A percentile compares a stretch with the other conserved stretches of the same genome.
Evolutionary conservation across 2,797 vertebrate species (phyloP).

Genomic region (Iguana delicatissima): DNA sequence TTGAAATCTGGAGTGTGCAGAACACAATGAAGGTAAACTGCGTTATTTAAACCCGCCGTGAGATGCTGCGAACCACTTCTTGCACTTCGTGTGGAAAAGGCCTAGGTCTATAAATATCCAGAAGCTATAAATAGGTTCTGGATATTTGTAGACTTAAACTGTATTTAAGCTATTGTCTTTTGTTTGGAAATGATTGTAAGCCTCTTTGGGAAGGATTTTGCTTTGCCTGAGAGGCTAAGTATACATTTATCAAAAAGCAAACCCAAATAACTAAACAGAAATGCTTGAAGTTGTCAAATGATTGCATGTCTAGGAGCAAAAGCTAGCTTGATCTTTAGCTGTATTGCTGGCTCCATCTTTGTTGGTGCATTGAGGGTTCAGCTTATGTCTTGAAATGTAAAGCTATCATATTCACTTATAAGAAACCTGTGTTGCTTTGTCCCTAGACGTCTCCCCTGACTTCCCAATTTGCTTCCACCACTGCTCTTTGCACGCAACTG

Average conservation of each 20-base stretch:
- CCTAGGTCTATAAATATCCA: no score
- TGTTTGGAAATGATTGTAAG: neutral
- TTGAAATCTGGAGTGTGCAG: no score
- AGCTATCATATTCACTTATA: neutral
- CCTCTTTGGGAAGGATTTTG: neutral
- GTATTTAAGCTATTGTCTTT: neutral
- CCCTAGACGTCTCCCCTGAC: neutral
- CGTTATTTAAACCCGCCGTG: no score
- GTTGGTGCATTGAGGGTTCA: neutral
- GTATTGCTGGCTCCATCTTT: neutral
- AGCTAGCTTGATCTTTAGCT: neutral
- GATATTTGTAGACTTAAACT: neutral
- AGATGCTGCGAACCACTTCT: no score
- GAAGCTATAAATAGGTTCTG: no score
- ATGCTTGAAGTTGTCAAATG: neutral
- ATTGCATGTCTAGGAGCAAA: neutral
- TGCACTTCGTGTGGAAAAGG: no score
- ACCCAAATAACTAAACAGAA: neutral
- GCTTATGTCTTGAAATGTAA: neutral
- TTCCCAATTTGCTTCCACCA: neutral
- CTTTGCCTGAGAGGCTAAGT: neutral
- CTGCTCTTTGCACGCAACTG: conserved; percentile 22
- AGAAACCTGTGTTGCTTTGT: neutral
- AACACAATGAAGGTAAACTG: no score
- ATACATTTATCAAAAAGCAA: neutral